Base-by-base conservation (phyloP, 1,140 invertebrate species). In the Drosophila grimshawi region DNA sequence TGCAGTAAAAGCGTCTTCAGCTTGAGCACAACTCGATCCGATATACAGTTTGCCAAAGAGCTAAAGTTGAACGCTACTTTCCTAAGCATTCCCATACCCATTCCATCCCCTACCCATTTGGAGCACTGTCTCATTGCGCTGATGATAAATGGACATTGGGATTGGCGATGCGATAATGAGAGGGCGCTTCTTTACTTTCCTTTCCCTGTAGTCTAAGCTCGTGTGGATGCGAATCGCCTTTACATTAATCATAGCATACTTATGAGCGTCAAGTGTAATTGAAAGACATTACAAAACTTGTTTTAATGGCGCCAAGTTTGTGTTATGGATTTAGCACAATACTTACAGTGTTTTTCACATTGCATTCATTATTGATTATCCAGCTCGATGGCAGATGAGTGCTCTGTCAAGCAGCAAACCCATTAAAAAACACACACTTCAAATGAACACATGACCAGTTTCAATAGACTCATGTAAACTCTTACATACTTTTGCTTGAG, bases 201-300 rank as follows among this genome's bases (percentile, higher is more conserved):
- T 30, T 19, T 32, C 5, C 30, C 8, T 10, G 11, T 48, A 39
- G 41, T 27, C 7, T 29, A 5, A 19, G 30, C 41, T 49, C 52
- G 61, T 52, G 61, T 69, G 55, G 59, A 48, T 67, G 43, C 11
- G 46, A 69, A 55, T 82, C 63, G 74, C 73, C 85, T 80, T 89
- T 88, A 88, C 83, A 88, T 88, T 88, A 88, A 88, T 88, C 83
- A 88, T 88, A 70, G 85, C 85, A 89, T 88, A 89, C 83, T 88
- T 88, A 88, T 89, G 80, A 80, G 83, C 76, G 83, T 83, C 83
- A 74, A 86, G 80, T 86, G 80, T 86, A 86, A 88, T 86, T 86
- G 83, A 86, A 86, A 86, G 83, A 81, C 83, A 86, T 89, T 86
- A 81, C 67, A 83, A 86, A 86, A 86, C 80, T 89, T 83, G 83